Percentiles rank a stretch among this genome's conserved stretches.
Conservation (phyloP, 2,113 vertebrate genomes). For the Gadus macrocephalus region DNA sequence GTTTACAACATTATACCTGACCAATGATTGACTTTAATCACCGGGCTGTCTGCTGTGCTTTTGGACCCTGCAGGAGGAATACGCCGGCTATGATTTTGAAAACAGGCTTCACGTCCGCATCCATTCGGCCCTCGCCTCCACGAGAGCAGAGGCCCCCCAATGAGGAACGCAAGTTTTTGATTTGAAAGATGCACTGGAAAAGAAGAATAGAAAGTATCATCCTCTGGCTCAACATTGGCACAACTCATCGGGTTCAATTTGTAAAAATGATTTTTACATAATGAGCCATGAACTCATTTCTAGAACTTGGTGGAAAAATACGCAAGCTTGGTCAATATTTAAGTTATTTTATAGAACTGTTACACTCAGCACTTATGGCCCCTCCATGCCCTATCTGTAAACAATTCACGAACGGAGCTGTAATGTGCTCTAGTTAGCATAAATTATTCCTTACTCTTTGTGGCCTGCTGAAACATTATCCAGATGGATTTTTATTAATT, state of each 20-base stretch:
- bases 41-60: background rate
- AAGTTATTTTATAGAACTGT: too few species aligned
- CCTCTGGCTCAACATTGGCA: background rate
- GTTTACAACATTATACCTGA: too few species aligned
- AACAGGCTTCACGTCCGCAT: slow-evolving; percentile 94
- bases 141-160: slow-evolving; percentile 77
- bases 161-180: slow-evolving; percentile 51
- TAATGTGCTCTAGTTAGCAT: too few species aligned
- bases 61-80: slow-evolving; percentile 79
- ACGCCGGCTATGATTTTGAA: slow-evolving; percentile 91
- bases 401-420: too few species aligned
- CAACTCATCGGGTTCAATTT: background rate
- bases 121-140: slow-evolving; percentile 87
- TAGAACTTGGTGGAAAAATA: too few species aligned
- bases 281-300: background rate
- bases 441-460: too few species aligned
- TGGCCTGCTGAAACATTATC: too few species aligned
- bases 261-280: background rate
- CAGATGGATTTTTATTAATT: too few species aligned
- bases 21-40: background rate
- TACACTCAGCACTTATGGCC: too few species aligned
- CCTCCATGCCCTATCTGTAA: too few species aligned
- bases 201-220: background rate
- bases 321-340: too few species aligned
- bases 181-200: background rate